phyloP scores from a whole-genome alignment of 53 echinoderm and acorn worm species.

The Echinometra lucunter region DNA sequence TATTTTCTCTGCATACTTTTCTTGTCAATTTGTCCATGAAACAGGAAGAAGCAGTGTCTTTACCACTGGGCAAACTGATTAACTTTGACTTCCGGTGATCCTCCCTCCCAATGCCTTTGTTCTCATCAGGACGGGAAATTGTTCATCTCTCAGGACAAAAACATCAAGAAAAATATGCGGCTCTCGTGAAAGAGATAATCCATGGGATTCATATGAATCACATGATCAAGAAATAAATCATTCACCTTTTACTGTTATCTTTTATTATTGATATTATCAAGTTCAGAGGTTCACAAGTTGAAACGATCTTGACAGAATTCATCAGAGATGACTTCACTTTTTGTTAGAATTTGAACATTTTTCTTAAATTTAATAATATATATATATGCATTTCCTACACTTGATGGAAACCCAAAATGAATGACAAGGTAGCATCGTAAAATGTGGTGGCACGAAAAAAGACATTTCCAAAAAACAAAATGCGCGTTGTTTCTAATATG shows the following conservation, averaged over 20 bases:
- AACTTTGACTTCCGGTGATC: background rate
- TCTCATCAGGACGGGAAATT: conserved; percentile 4
- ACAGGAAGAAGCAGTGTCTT: background rate
- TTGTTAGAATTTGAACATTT: no score
- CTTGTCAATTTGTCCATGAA: background rate
- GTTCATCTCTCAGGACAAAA: conserved; percentile 25
- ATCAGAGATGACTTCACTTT: no score
- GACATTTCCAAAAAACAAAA: no score
- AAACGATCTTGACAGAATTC: no score
- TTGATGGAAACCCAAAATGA: no score
- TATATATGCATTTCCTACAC: no score
- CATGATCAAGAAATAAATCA: background rate
- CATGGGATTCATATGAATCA: background rate
- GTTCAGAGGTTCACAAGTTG: no score
- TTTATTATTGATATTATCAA: no score
- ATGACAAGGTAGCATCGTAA: no score
- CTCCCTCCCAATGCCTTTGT: background rate
- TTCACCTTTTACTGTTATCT: background rate
- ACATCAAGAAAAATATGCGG: background rate
- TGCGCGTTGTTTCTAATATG: no score
- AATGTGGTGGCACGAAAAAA: no score
- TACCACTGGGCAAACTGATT: conserved; percentile 17
- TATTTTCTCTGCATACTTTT: background rate
- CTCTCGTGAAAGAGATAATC: background rate
- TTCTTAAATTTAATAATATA: no score